Evolutionary conservation across 2,113 vertebrate species (phyloP).

Genomic region (Struthio camelus): DNA sequence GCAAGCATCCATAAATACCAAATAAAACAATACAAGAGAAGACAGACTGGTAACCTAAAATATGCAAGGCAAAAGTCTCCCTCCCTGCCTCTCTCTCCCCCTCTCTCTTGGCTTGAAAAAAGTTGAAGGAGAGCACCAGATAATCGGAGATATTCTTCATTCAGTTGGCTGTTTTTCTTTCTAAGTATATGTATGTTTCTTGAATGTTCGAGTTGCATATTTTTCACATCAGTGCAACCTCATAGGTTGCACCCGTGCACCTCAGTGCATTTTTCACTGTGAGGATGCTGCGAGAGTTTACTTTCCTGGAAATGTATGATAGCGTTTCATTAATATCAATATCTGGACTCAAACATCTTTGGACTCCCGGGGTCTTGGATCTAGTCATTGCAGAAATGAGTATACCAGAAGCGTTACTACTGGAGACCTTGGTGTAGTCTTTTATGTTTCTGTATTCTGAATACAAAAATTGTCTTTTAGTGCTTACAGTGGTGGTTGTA

Average conservation of each 20-base stretch:
- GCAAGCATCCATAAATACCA: not conserved
- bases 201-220: not conserved
- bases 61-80: not conserved
- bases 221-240: not conserved
- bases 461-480: not conserved
- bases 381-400: not conserved
- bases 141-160: not conserved
- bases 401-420: no score
- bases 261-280: not conserved
- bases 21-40: not conserved
- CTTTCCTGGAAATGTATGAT: not conserved
- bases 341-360: not conserved
- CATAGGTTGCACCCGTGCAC: no score
- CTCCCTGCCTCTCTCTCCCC: not conserved
- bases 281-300: not conserved
- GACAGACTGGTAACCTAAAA: not conserved
- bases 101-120: not conserved
- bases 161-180: not conserved
- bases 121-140: not conserved
- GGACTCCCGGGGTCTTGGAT: not conserved
- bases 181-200: accelerated
- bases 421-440: not conserved
- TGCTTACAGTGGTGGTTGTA: not conserved
- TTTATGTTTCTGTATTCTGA: not conserved
- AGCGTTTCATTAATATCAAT: no score